phyloP scores from a whole-genome alignment of 2,888 invertebrate species.

The Cephonodes hylas region DNA sequence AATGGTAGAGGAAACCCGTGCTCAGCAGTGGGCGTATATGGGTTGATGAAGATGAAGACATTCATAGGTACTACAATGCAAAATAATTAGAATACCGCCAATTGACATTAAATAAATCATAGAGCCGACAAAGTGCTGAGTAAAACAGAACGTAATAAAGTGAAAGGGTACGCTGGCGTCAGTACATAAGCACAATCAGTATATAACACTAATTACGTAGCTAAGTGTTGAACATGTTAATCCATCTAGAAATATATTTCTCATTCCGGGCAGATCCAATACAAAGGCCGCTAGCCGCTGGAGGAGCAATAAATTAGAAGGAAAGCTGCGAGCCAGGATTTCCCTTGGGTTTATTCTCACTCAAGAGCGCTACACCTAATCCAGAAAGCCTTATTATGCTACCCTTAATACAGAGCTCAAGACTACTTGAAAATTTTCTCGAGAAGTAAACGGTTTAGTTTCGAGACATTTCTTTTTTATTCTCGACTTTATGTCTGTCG shows the following conservation, averaged over 20 bases:
- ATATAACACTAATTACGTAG: constrained; percentile 58
- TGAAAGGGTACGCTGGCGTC: not conserved
- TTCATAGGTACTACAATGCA: no score
- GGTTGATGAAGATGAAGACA: no score
- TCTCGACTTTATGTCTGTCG: constrained; percentile 25
- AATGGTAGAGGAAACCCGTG: no score
- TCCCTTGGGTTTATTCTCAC: constrained; percentile 80
- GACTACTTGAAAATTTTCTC: constrained; percentile 79
- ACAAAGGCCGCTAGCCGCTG: constrained; percentile 78
- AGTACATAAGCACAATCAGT: constrained; percentile 3
- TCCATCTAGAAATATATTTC: constrained; percentile 76
- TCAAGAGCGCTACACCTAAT: constrained; percentile 79
- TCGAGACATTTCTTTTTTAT: constrained; percentile 45
- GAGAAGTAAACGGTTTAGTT: constrained; percentile 67
- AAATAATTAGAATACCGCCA: not conserved
- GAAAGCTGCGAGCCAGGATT: constrained; percentile 80
- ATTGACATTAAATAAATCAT: not conserved
- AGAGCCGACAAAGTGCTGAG: not conserved
- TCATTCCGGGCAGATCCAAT: constrained; percentile 74
- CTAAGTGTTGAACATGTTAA: constrained; percentile 70
- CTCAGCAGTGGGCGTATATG: no score
- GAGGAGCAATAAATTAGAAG: constrained; percentile 77
- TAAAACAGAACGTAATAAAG: constrained; percentile 4
- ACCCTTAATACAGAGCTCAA: constrained; percentile 79
- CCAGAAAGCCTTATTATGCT: constrained; percentile 81